phyloP scores from a whole-genome alignment of 2,888 invertebrate genomes.

The Drosophila meridionalis region DNA sequence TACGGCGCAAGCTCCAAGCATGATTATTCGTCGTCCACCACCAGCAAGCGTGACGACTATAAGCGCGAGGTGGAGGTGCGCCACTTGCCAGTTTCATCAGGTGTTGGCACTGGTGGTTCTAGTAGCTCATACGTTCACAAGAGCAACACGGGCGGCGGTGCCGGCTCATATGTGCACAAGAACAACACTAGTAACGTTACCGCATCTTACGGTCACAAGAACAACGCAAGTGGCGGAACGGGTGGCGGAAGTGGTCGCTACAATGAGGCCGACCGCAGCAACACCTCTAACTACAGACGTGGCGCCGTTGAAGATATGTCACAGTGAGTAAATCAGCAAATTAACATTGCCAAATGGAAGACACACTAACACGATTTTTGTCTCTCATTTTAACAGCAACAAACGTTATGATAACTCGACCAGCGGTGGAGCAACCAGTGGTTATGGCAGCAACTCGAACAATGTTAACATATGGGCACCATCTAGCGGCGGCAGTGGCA shows the following conservation, averaged over 20 bases:
- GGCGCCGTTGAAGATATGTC: constrained; percentile 72
- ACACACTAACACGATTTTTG: not conserved
- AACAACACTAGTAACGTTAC: constrained; percentile 53
- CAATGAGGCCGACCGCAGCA: constrained; percentile 77
- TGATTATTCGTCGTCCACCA: constrained; percentile 72
- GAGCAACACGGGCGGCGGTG: constrained; percentile 50
- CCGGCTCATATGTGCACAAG: constrained; percentile 72
- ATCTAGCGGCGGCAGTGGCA: constrained; percentile 65
- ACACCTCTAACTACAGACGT: constrained; percentile 74
- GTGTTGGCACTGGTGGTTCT: constrained; percentile 57
- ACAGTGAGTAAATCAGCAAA: constrained; percentile 45
- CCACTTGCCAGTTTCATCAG: constrained; percentile 71
- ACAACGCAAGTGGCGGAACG: constrained; percentile 50
- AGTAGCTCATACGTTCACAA: constrained; percentile 73
- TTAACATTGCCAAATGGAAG: not conserved
- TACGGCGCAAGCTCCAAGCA: constrained; percentile 77
- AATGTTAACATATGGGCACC: constrained; percentile 75
- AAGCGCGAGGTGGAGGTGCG: constrained; percentile 84
- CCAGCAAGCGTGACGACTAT: constrained; percentile 82
- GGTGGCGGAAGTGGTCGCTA: constrained; percentile 71
- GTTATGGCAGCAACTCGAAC: constrained; percentile 68
- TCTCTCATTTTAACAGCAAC: constrained; percentile 46
- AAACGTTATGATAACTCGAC: constrained; percentile 83
- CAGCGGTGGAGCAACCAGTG: constrained; percentile 66
- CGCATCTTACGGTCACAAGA: constrained; percentile 71